Base-by-base conservation (phyloP, 2,113 vertebrate species). In the Hiodon tergisus region DNA sequence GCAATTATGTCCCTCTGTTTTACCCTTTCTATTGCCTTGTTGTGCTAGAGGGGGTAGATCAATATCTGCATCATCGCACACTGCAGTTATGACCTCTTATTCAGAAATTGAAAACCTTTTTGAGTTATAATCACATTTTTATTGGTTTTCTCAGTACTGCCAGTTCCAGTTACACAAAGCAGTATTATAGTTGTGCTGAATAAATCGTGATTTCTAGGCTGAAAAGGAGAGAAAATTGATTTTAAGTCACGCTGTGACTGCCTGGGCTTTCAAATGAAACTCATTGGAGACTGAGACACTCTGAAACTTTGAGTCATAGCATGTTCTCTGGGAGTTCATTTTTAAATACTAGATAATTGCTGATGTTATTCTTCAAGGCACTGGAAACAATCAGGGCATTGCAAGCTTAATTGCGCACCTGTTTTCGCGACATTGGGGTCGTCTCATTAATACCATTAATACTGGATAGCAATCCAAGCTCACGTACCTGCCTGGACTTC, bases 241-340 rank as follows among this genome's bases (percentile, higher is more conserved):
- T 54, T 9, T 31, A 57, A 71, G 46, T 59, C 57, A 6, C n/a
- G 46, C 9, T 71, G 55, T 46, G 58, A 59, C 31, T 59, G 58
- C 58, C 70, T 6, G 51, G 48, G 46, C 58, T 48, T 59, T 71
- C 31, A 71, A 31, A 71, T 71, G 51, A 54, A 59, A 58, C 55
- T 58, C 69, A 31, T 59, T 71, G 55, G 48, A 48, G 70, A 6
- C 55, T 67, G 6, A 59, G 6, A 54, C 55, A 47, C 70, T 48
- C 4, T 71, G 55, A n/a, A 58, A 58, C 17, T 14, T 16, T 55
- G 50, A 11, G 69, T 53, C 11, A n/a, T 0, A 2, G n/a, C 52
- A 16, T 16, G 13, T 47, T 10, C 31, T 31, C n/a, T 70, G 1
- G 2, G 11, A 57, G 11, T 31, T 5, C 8, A 55, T 16, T 55